Evolutionary conservation across 2,888 invertebrate species (phyloP).

Genomic region (Eupithecia pulchellata): DNA sequence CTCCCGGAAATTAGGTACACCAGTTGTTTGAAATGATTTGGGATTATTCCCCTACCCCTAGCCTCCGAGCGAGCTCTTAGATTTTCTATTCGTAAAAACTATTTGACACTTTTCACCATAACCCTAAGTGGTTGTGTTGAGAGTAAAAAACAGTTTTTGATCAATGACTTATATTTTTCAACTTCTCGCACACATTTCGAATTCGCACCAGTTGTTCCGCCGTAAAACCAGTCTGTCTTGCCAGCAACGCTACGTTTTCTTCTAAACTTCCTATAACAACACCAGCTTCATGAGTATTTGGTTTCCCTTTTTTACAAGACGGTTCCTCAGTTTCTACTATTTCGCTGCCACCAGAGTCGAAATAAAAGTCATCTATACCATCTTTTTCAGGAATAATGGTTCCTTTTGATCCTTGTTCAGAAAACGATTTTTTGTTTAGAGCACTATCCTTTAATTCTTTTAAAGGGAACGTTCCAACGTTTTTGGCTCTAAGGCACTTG

Average conservation of each 20-base stretch:
- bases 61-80: no score
- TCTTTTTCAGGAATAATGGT: constrained; percentile 18
- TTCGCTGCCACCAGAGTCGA: constrained; percentile 62
- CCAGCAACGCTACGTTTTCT: constrained; percentile 55
- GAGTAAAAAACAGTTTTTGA: neutral
- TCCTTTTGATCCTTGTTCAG: constrained; percentile 6
- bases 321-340: constrained; percentile 63
- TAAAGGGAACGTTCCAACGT: neutral
- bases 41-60: no score
- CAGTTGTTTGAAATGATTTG: no score
- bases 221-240: constrained; percentile 59
- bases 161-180: constrained; percentile 63
- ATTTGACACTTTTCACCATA: neutral
- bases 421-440: neutral
- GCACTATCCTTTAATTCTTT: neutral
- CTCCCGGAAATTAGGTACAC: no score
- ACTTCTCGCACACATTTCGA: constrained; percentile 58
- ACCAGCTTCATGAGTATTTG: constrained; percentile 55
- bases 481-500: constrained; percentile 39
- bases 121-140: neutral
- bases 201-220: constrained; percentile 60
- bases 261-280: constrained; percentile 63
- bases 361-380: constrained; percentile 62
- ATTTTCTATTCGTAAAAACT: no score
- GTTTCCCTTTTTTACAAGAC: constrained; percentile 65